phyloP scores from a whole-genome alignment of 92 coral and sea anemone species.

The Epizoanthus rinbou region DNA sequence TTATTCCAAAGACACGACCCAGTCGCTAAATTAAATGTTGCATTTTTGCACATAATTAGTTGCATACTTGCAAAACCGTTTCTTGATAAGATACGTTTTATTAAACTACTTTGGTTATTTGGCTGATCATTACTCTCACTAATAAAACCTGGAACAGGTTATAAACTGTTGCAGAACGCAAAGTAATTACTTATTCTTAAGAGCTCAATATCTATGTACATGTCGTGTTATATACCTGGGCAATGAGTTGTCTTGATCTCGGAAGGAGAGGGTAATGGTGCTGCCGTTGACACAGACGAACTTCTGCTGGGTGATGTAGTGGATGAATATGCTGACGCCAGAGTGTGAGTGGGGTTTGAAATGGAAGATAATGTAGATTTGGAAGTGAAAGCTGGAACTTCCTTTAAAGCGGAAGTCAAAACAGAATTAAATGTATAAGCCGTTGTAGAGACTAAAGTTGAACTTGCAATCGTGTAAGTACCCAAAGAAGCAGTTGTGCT shows the following conservation, averaged over 20 bases:
- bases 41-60: too few relatives aligned
- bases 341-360: neutral
- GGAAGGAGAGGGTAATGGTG: neutral
- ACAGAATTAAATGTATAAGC: neutral
- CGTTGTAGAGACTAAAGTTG: neutral
- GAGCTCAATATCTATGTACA: neutral
- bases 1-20: too few relatives aligned
- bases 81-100: too few relatives aligned
- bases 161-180: neutral
- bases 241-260: neutral
- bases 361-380: neutral
- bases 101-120: too few relatives aligned
- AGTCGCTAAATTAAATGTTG: too few relatives aligned
- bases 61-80: too few relatives aligned
- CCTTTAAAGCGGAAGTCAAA: neutral
- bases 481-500: neutral
- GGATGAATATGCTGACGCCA: neutral
- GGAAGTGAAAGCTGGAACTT: neutral
- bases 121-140: too few relatives aligned
- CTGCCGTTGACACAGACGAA: neutral
- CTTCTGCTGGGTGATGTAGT: neutral
- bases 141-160: neutral
- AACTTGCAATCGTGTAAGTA: neutral
- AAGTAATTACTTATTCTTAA: neutral
- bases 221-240: conserved; percentile 16